phyloP scores from a whole-genome alignment of 2,888 invertebrate species.

The Drosophila demipolita region DNA sequence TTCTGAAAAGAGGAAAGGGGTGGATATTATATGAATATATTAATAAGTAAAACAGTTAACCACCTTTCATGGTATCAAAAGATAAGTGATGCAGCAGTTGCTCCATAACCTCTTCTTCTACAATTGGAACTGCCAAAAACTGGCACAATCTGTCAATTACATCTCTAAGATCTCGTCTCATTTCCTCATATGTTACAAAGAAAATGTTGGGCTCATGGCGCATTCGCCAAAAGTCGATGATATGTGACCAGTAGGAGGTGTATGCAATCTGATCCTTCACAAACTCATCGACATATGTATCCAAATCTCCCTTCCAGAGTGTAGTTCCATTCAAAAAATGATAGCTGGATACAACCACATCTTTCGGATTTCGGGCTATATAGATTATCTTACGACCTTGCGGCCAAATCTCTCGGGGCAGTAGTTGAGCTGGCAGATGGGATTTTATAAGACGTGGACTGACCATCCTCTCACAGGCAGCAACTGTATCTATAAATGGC shows the following conservation, averaged over 20 bases:
- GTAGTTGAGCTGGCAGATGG: constrained; percentile 63
- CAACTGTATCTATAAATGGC: neutral
- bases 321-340: constrained; percentile 88
- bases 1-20: neutral
- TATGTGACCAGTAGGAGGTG: constrained; percentile 64
- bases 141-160: constrained; percentile 46
- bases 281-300: constrained; percentile 77
- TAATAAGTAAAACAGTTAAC: neutral
- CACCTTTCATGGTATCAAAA: constrained; percentile 62
- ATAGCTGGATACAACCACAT: constrained; percentile 92
- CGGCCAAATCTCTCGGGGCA: constrained; percentile 63
- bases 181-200: constrained; percentile 74
- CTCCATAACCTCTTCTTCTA: constrained; percentile 33
- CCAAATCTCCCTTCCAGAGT: constrained; percentile 87
- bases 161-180: constrained; percentile 61
- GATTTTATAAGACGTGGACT: constrained; percentile 66
- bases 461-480: constrained; percentile 10
- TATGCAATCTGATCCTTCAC: constrained; percentile 27
- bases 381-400: constrained; percentile 88
- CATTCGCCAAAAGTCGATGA: constrained; percentile 73
- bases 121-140: constrained; percentile 36
- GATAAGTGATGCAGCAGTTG: constrained; percentile 45
- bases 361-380: constrained; percentile 93
- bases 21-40: neutral
- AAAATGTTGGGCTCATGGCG: constrained; percentile 64